phyloP scores from a whole-genome alignment of 2,888 invertebrate species.

The Sepiola atlantica region DNA sequence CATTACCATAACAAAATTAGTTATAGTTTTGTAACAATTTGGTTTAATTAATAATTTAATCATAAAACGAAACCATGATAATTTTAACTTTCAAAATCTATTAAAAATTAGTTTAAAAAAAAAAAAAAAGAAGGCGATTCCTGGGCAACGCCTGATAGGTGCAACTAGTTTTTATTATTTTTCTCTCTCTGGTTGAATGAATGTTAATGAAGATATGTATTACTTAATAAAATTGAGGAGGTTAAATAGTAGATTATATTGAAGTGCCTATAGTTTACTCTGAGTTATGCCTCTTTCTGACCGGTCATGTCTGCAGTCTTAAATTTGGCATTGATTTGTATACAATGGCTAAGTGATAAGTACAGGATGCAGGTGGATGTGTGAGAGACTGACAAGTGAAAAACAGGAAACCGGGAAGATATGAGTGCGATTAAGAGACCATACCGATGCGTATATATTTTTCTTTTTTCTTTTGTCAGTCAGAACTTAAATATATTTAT shows the following conservation, averaged over 20 bases:
- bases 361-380: conserved; percentile 8
- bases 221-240: not conserved
- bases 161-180: too few relatives aligned
- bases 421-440: not conserved
- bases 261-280: not conserved
- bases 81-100: too few relatives aligned
- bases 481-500: too few relatives aligned
- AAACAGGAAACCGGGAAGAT: not conserved
- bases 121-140: too few relatives aligned
- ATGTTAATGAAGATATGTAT: not conserved
- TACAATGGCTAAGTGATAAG: not conserved
- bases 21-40: too few relatives aligned
- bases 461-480: too few relatives aligned
- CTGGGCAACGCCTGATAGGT: too few relatives aligned
- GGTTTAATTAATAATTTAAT: too few relatives aligned
- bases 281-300: not conserved
- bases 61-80: too few relatives aligned
- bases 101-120: too few relatives aligned
- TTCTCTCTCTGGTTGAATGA: too few relatives aligned
- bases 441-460: not conserved
- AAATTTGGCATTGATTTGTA: not conserved
- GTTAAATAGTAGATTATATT: not conserved
- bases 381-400: not conserved
- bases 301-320: not conserved
- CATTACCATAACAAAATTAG: too few relatives aligned